These are phyloP conservation scores for Luidia sarsii DNA, from an alignment of 53 echinoderm and acorn worm genomes.

Conservation along the genomic window DNA sequence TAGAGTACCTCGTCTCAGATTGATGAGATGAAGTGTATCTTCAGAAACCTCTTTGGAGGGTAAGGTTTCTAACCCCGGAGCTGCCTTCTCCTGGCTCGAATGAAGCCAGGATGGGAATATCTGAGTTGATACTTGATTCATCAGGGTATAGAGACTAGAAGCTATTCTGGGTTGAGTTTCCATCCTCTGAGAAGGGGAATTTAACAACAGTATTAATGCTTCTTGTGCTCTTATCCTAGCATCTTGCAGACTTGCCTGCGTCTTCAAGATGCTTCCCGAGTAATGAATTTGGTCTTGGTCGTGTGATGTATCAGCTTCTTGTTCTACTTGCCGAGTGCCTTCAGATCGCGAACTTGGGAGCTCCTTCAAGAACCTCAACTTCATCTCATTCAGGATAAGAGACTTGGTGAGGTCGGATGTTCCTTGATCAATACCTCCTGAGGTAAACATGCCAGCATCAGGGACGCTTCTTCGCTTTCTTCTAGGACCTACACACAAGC, in stretches of 20 bases:
- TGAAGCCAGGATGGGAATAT: not conserved
- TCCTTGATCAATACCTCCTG: no score
- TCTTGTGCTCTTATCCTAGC: no score
- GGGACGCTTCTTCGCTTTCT: conserved; percentile 39
- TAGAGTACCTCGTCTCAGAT: not conserved
- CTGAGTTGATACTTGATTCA: not conserved
- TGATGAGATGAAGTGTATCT: not conserved
- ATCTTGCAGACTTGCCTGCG: no score
- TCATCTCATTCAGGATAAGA: not conserved
- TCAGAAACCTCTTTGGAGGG: no score
- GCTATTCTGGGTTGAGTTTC: not conserved
- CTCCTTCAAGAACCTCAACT: conserved; percentile 23
- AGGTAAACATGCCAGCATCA: not conserved
- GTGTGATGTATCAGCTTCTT: no score
- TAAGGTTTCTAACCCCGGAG: no score
- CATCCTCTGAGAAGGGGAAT: not conserved
- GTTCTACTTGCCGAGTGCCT: not conserved
- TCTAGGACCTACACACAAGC: conserved; percentile 2
- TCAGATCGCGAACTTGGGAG: not conserved
- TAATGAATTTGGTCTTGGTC: no score
- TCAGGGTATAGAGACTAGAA: not conserved
- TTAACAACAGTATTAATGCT: no score
- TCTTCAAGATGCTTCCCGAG: no score
- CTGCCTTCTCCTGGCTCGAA: no score
- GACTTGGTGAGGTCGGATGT: not conserved